phyloP scores from a whole-genome alignment of 37 sponge, comb jelly and placozoan genomes.

The Axinella damicornis region DNA sequence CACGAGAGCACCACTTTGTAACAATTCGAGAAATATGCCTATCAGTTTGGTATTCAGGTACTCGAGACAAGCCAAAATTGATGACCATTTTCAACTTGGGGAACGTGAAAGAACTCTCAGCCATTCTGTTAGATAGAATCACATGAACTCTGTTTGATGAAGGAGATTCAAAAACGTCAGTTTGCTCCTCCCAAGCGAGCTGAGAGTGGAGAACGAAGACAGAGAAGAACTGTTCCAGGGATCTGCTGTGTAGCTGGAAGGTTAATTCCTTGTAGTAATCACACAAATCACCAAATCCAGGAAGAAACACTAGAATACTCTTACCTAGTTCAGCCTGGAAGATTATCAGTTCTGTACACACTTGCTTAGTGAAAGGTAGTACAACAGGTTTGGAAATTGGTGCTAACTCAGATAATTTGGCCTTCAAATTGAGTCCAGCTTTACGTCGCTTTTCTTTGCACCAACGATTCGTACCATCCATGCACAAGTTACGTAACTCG shows the following conservation, averaged over 20 bases:
- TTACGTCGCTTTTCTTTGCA: neutral
- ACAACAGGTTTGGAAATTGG: neutral
- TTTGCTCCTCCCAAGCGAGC: conserved; percentile 47
- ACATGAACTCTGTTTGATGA: conserved; percentile 6
- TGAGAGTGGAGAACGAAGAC: conserved; percentile 59
- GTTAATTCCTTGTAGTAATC: conserved; percentile 6
- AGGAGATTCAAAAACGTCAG: conserved; percentile 21
- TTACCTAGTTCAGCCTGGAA: conserved; percentile 23
- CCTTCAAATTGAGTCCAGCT: neutral
- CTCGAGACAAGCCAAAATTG: conserved; percentile 48
- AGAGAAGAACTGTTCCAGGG: neutral
- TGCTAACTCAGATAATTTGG: neutral
- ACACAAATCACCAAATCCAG: conserved; percentile 57
- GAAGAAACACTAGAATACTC: conserved; percentile 50
- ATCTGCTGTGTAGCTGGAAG: neutral
- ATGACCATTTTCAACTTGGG: conserved; percentile 53
- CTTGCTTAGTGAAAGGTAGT: neutral
- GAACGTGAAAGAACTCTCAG: conserved; percentile 67
- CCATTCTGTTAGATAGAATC: conserved; percentile 48
- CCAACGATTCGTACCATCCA: neutral
- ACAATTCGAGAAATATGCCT: conserved; percentile 17
- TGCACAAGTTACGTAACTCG: neutral
- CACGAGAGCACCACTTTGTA: conserved; percentile 55
- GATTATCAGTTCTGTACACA: conserved; percentile 49
- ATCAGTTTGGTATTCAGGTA: conserved; percentile 10